Evolutionary conservation across 2,797 vertebrate species (phyloP).

Genomic region (Tokudaia tokunoshimensis): DNA sequence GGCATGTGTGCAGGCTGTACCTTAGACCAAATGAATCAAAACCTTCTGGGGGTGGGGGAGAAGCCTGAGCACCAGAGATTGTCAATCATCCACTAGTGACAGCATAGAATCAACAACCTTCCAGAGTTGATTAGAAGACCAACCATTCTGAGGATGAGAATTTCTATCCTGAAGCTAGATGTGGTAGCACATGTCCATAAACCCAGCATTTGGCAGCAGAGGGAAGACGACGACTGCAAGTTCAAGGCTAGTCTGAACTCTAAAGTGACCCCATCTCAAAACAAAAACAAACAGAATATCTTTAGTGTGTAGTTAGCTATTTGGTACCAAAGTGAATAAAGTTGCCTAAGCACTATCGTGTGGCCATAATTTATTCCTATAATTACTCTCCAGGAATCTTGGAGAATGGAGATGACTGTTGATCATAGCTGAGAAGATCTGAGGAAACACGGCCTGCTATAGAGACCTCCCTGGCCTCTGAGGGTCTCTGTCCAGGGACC

Average conservation of each 20-base stretch:
- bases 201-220: background rate
- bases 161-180: background rate
- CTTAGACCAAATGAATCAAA: background rate
- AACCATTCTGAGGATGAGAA: background rate
- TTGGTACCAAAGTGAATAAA: background rate
- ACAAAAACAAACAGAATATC: background rate
- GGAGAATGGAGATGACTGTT: no score
- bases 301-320: background rate
- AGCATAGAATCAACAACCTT: background rate
- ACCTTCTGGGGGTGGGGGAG: background rate
- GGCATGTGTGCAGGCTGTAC: background rate
- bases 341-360: no score
- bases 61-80: background rate
- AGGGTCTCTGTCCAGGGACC: background rate
- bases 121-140: background rate
- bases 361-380: background rate
- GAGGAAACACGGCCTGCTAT: background rate
- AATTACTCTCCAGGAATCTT: background rate
- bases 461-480: background rate
- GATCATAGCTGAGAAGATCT: fast-evolving
- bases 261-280: background rate
- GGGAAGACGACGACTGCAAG: background rate
- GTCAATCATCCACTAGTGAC: background rate
- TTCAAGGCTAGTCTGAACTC: background rate
- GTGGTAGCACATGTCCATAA: background rate